Evolutionary conservation across 2,797 vertebrate species (phyloP).

Genomic region (Ambastaia sidthimunki): DNA sequence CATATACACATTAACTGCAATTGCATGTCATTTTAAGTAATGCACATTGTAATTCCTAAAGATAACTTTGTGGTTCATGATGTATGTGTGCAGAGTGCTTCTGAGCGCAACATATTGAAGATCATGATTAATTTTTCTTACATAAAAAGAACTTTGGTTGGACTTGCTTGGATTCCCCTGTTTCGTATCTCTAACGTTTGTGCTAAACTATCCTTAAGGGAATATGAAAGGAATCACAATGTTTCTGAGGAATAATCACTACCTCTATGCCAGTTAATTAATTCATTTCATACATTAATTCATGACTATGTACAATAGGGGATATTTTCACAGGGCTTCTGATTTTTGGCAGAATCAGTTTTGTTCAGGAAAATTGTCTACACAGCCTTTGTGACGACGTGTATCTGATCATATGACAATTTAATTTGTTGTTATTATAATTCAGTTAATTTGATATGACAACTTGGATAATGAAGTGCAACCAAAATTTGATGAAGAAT

Average conservation of each 20-base stretch:
- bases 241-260: neutral
- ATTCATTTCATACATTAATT: neutral
- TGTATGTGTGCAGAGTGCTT: neutral
- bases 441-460: neutral
- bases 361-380: no score
- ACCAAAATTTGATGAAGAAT: slow-evolving; percentile 11
- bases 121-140: neutral
- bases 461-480: neutral
- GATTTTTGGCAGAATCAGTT: no score
- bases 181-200: neutral
- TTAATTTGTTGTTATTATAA: no score
- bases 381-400: no score
- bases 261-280: neutral
- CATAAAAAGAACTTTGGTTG: neutral
- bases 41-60: slow-evolving; percentile 15
- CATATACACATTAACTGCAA: neutral
- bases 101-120: neutral
- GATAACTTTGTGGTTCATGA: neutral
- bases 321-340: neutral
- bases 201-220: neutral
- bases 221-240: neutral
- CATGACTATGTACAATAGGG: neutral
- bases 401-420: no score
- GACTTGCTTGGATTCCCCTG: neutral
- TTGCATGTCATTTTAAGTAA: slow-evolving; percentile 2